These are phyloP conservation scores for Anarrhichthys ocellatus DNA, from an alignment of 2,113 vertebrate genomes.

Conservation along the genomic window DNA sequence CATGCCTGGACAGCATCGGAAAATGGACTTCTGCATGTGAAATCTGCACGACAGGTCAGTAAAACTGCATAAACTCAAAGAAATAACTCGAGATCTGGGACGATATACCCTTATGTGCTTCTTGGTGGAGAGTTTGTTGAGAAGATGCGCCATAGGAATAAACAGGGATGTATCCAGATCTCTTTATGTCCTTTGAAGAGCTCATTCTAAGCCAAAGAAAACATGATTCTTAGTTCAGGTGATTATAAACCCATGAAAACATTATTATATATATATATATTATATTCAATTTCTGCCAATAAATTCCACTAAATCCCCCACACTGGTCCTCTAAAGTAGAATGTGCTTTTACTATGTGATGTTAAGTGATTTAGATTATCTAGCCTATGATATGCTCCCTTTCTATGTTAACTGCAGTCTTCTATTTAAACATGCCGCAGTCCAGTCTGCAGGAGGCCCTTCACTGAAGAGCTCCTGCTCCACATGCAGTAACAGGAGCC, in stretches of 20 bases:
- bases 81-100: background rate
- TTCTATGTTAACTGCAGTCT: background rate
- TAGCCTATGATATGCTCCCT: background rate
- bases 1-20: background rate
- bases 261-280: background rate
- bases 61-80: background rate
- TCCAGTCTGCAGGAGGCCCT: constrained; percentile 45
- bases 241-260: background rate
- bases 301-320: background rate
- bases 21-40: background rate
- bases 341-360: background rate
- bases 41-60: background rate
- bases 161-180: background rate
- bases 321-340: background rate
- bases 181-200: background rate
- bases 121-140: background rate
- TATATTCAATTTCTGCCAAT: background rate
- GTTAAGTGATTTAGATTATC: background rate
- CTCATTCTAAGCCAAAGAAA: background rate
- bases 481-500: constrained; percentile 58
- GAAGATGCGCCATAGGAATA: background rate
- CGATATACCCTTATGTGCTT: background rate
- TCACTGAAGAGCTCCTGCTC: constrained; percentile 32
- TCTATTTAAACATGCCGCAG: background rate
- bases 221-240: background rate